A percentile compares a stretch with the other conserved stretches of the same genome.
Evolutionary conservation across 1,140 invertebrate species (phyloP).

Genomic region (Delia radicum): DNA sequence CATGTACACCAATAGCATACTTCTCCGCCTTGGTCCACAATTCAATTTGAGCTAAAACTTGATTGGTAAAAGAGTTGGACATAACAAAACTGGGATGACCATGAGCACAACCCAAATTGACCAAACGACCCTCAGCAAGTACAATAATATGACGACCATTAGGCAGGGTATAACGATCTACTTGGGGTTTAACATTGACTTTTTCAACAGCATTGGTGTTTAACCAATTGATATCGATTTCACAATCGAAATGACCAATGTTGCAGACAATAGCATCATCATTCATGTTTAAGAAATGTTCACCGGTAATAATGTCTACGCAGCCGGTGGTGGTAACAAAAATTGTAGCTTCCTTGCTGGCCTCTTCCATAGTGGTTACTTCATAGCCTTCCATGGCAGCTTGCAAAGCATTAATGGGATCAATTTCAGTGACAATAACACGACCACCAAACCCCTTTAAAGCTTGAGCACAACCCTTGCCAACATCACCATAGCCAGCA

Average conservation of each 20-base stretch:
- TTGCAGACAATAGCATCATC: constrained; percentile 99
- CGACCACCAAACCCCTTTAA: constrained; percentile 92
- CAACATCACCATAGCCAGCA: constrained; percentile 98
- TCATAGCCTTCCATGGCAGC: constrained; percentile 97
- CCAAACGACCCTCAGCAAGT: constrained; percentile 93
- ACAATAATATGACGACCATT: constrained; percentile 94
- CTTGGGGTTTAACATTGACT: constrained; percentile 97
- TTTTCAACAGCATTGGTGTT: constrained; percentile 90
- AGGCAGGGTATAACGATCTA: constrained; percentile 87
- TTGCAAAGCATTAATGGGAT: constrained; percentile 98
- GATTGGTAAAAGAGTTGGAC: constrained; percentile 99
- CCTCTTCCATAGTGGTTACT: constrained; percentile 98
- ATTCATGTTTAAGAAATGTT: constrained; percentile 90
- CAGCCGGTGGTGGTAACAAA: constrained; percentile 99
- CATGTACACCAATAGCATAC: constrained; percentile 87
- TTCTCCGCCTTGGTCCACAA: constrained; percentile 88
- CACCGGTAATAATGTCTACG: constrained; percentile 85
- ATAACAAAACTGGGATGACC: constrained; percentile 99
- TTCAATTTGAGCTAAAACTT: constrained; percentile 97
- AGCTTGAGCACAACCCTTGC: constrained; percentile 97
- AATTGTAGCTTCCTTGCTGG: constrained; percentile 86
- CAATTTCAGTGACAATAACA: constrained; percentile 97
- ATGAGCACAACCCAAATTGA: constrained; percentile 98
- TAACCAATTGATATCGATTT: constrained; percentile 96
- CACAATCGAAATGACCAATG: constrained; percentile 98